Evolutionary conservation across 2,797 vertebrate genomes (phyloP).

Genomic region (Pangasius larnaudii): DNA sequence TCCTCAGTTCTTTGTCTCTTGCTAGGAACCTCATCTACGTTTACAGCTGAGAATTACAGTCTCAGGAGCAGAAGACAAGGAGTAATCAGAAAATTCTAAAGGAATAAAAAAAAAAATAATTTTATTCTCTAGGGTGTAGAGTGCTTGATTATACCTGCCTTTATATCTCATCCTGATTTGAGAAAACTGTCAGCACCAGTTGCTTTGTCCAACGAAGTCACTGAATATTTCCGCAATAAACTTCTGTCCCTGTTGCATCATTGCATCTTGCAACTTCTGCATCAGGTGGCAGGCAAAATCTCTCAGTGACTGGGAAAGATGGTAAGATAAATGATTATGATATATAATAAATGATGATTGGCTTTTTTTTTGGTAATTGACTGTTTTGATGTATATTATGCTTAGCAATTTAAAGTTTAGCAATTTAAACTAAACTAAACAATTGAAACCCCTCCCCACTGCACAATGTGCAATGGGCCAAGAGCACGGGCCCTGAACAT

Average conservation of each 20-base stretch:
- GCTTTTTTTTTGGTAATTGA: too few species aligned
- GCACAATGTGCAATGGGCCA: too few species aligned
- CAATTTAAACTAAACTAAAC: too few species aligned
- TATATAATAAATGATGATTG: too few species aligned
- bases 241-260: slow-evolving; percentile 15
- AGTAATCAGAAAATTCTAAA: slow-evolving; percentile 44
- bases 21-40: slow-evolving; percentile 15
- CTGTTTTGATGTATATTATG: too few species aligned
- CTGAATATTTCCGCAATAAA: too few species aligned
- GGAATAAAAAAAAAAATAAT: neutral
- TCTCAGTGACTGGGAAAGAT: slow-evolving; percentile 23
- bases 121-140: neutral
- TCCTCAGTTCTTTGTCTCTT: slow-evolving; percentile 40
- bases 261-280: slow-evolving; percentile 22
- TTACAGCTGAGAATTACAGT: slow-evolving; percentile 46
- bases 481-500: too few species aligned
- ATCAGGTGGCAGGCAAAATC: slow-evolving; percentile 29
- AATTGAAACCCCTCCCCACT: too few species aligned
- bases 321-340: neutral
- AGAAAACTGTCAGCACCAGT: neutral
- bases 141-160: neutral
- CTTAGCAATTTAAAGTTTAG: too few species aligned
- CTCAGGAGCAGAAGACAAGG: slow-evolving; percentile 25
- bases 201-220: too few species aligned
- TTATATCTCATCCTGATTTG: neutral